Evolutionary conservation across 2,113 vertebrate genomes (phyloP).

Genomic region (Atrichornis clamosus): DNA sequence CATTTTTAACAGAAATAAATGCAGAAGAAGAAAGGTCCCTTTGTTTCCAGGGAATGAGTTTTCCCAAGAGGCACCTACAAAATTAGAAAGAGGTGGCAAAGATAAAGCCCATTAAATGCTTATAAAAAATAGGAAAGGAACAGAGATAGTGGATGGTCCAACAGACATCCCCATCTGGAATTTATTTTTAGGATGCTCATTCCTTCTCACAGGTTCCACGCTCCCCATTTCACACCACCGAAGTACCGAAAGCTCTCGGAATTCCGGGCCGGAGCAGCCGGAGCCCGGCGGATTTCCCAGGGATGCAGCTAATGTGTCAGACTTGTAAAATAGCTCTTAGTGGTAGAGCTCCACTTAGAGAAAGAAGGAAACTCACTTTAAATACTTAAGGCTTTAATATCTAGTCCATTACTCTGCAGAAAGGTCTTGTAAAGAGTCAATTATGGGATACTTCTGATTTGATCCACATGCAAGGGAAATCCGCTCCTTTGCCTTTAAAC

Average conservation of each 20-base stretch:
- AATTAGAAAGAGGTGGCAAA: conserved; percentile 26
- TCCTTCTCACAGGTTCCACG: conserved; percentile 74
- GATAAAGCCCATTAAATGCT: not conserved
- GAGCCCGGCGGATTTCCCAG: conserved; percentile 75
- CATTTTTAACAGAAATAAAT: not conserved
- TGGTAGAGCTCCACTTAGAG: conserved; percentile 78
- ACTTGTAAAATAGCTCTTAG: conserved; percentile 93
- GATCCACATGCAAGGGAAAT: conserved; percentile 94
- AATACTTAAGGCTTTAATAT: conserved; percentile 97
- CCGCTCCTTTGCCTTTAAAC: conserved; percentile 79
- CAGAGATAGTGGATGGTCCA: too few relatives aligned
- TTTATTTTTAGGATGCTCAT: conserved; percentile 80
- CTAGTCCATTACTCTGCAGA: conserved; percentile 95
- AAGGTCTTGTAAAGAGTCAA: conserved; percentile 98
- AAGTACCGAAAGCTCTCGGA: conserved; percentile 80
- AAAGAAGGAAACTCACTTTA: conserved; percentile 89
- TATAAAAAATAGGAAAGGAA: not conserved
- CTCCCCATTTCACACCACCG: conserved; percentile 78
- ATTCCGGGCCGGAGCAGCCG: conserved; percentile 77
- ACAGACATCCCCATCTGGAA: conserved; percentile 84
- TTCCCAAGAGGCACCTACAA: not conserved
- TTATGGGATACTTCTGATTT: conserved; percentile 96
- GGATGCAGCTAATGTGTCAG: conserved; percentile 87
- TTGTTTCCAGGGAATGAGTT: not conserved
- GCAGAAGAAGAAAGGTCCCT: not conserved